Evolutionary conservation across 2,888 invertebrate species (phyloP).

Genomic region (Chrysolina oricalcia): DNA sequence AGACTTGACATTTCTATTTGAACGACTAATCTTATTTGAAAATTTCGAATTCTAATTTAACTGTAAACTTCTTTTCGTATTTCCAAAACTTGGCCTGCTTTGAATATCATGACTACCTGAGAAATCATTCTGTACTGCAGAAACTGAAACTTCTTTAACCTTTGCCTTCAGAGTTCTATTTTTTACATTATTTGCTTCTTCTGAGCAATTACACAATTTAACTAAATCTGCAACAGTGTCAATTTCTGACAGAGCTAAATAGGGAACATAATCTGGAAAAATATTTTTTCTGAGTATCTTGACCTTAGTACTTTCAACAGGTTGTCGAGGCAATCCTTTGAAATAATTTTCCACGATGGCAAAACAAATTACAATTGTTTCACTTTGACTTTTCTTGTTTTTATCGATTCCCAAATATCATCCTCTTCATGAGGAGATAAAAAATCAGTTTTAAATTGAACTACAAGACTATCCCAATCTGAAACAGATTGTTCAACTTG

Average conservation of each 20-base stretch:
- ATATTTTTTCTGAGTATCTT: constrained; percentile 1
- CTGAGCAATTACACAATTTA: not conserved
- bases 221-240: not conserved
- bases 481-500: not conserved
- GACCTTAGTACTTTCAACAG: not conserved
- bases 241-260: not conserved
- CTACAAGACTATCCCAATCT: not conserved
- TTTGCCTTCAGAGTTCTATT: not conserved
- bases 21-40: too few species aligned
- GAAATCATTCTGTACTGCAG: not conserved
- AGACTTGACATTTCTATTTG: too few species aligned
- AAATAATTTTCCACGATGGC: not conserved
- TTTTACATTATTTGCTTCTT: constrained; percentile 1
- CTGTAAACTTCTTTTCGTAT: not conserved
- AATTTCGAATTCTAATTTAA: too few species aligned
- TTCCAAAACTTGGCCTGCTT: not conserved
- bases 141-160: not conserved
- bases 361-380: not conserved
- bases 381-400: not conserved
- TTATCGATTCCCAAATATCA: constrained; percentile 10
- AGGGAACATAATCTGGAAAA: not conserved
- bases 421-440: not conserved
- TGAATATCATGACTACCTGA: not conserved
- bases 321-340: not conserved
- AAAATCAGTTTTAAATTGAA: not conserved